phyloP scores from a whole-genome alignment of 2,797 vertebrate genomes.

The Aldrovandia affinis region DNA sequence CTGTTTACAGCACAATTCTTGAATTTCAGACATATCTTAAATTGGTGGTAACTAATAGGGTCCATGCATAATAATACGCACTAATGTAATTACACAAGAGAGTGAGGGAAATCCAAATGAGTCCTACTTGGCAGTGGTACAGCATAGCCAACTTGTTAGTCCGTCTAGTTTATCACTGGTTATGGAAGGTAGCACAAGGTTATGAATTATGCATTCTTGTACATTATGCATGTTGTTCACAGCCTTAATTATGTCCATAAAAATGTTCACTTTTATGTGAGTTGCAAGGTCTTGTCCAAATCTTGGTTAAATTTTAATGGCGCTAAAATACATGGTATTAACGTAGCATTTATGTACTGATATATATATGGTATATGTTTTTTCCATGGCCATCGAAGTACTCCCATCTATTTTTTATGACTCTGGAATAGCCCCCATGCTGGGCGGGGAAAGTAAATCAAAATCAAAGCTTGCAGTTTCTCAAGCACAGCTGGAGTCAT shows the following conservation, averaged over 20 bases:
- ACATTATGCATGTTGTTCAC: slow-evolving; percentile 38
- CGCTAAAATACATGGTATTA: neutral
- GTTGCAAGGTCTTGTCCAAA: slow-evolving; percentile 12
- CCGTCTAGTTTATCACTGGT: neutral
- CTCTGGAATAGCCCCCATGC: neutral
- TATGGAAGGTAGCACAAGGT: slow-evolving; percentile 25
- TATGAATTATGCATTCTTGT: slow-evolving; percentile 53
- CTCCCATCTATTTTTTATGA: neutral
- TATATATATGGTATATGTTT: neutral
- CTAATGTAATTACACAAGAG: neutral
- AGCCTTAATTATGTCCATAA: slow-evolving; percentile 34
- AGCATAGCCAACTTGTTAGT: neutral
- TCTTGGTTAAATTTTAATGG: neutral
- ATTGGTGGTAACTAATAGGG: neutral
- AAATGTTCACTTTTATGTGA: slow-evolving; percentile 26
- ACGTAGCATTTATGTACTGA: neutral
- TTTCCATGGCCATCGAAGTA: neutral
- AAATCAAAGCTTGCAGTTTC: neutral
- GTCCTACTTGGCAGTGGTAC: neutral
- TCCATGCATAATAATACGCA: neutral
- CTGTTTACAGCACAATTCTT: neutral
- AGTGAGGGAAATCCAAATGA: neutral
- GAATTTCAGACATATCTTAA: neutral
- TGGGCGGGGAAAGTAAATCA: slow-evolving; percentile 1
- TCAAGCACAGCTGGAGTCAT: neutral